A percentile compares a stretch with the other conserved stretches of the same genome.
Evolutionary conservation across 2,797 vertebrate genomes (phyloP).

Genomic region (Atherinosoma microstoma): DNA sequence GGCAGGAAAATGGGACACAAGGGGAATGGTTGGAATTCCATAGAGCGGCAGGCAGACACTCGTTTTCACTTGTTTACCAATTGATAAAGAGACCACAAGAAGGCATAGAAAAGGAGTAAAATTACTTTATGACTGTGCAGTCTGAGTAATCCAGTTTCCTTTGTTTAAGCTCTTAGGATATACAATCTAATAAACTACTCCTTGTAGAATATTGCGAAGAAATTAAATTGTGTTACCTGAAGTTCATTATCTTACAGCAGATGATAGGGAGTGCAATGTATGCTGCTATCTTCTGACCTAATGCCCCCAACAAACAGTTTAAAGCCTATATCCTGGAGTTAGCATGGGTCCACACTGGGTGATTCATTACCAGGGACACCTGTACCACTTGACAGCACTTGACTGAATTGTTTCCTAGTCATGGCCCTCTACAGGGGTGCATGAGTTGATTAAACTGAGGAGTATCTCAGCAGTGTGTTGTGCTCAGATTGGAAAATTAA

Average conservation of each 20-base stretch:
- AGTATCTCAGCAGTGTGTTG: slow-evolving; percentile 2
- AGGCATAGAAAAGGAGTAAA: slow-evolving; percentile 30
- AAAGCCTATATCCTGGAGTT: slow-evolving; percentile 56
- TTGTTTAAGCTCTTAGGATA: not conserved
- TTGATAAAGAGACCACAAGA: slow-evolving; percentile 70
- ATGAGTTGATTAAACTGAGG: slow-evolving; percentile 1
- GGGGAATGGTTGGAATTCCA: slow-evolving; percentile 80
- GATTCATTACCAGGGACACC: slow-evolving; percentile 68
- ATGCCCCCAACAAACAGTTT: slow-evolving; percentile 60
- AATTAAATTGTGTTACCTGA: not conserved
- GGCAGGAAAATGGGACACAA: slow-evolving; percentile 83
- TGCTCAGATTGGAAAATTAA: not conserved
- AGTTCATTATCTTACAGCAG: slow-evolving; percentile 12
- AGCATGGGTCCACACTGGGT: slow-evolving; percentile 43
- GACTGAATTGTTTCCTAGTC: slow-evolving; percentile 73
- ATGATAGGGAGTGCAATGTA: slow-evolving; percentile 39
- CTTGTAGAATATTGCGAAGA: not conserved
- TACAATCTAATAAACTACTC: slow-evolving; percentile 18
- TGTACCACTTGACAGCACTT: slow-evolving; percentile 65
- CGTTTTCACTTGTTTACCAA: slow-evolving; percentile 74
- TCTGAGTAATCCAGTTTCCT: slow-evolving; percentile 5
- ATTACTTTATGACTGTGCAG: slow-evolving; percentile 20
- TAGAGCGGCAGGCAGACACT: slow-evolving; percentile 65
- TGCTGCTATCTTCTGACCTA: slow-evolving; percentile 67
- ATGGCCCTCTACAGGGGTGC: slow-evolving; percentile 33